These are phyloP conservation scores for Gopherus flavomarginatus DNA, from an alignment of 2,113 vertebrate genomes.

Conservation along the genomic window DNA sequence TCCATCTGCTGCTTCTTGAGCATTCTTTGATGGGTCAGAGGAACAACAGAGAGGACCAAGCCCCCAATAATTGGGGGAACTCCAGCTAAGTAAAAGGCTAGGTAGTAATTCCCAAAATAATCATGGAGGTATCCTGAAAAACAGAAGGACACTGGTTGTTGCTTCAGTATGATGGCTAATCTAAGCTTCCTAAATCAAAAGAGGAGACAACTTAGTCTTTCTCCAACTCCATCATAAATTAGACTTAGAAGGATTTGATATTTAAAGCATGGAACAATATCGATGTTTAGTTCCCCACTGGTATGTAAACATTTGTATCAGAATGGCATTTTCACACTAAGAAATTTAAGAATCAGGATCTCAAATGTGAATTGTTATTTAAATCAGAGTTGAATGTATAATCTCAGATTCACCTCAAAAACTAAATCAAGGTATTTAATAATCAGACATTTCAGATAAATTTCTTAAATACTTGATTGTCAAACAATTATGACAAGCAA, in stretches of 20 bases:
- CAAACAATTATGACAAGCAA: not conserved
- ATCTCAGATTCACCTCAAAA: not conserved
- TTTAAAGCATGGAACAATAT: not conserved
- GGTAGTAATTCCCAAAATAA: slow-evolving; percentile 87
- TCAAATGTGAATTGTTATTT: not conserved
- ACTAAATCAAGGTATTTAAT: not conserved
- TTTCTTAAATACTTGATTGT: not conserved
- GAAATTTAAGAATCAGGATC: not conserved
- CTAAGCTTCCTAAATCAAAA: not conserved
- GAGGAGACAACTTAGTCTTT: not conserved
- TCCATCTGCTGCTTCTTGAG: slow-evolving; percentile 83
- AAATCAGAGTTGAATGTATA: not conserved
- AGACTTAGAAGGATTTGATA: not conserved
- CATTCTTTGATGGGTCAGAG: slow-evolving; percentile 86
- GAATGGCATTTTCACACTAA: not conserved
- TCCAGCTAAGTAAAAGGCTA: slow-evolving; percentile 95
- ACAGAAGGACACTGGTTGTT: not conserved
- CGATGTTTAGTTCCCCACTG: accelerated
- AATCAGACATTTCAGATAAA: not conserved
- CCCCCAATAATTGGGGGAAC: slow-evolving; percentile 93
- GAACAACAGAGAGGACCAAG: slow-evolving; percentile 92
- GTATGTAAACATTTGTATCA: not conserved
- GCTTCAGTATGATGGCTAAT: accelerated
- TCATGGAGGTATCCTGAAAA: slow-evolving; percentile 89
- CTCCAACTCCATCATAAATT: not conserved